Conservation (phyloP, 2,888 invertebrate species). For the Drepanosiphum platanoidis region DNA sequence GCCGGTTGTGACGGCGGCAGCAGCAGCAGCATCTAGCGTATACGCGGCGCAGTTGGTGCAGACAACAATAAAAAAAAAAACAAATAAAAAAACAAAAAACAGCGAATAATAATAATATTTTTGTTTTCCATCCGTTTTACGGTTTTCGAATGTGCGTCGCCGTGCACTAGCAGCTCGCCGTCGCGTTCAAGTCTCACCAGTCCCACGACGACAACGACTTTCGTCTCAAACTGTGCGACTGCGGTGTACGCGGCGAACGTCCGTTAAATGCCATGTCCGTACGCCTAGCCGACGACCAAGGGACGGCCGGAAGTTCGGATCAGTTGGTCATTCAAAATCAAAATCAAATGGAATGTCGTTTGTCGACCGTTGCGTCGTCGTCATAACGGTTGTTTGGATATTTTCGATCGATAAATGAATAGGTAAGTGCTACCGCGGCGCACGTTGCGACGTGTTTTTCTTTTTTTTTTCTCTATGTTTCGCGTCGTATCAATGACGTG, state of each 20-base stretch:
- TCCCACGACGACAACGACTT: background rate
- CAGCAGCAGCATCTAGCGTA: constrained; percentile 34
- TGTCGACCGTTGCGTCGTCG: constrained; percentile 44
- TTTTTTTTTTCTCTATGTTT: background rate
- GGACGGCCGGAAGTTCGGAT: constrained; percentile 39
- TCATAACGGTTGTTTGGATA: constrained; percentile 55
- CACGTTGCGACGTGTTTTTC: background rate
- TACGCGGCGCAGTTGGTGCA: background rate
- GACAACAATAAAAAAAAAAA: constrained; percentile 6
- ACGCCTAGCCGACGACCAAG: background rate
- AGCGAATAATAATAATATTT: constrained; percentile 22
- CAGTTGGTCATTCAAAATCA: constrained; percentile 53
- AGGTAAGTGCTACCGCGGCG: constrained; percentile 52
- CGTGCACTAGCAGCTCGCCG: background rate
- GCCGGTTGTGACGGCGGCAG: background rate
- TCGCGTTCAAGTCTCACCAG: background rate
- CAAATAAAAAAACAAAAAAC: constrained; percentile 11
- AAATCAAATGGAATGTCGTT: constrained; percentile 55
- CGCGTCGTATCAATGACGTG: background rate
- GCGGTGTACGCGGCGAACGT: background rate
- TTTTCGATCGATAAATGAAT: constrained; percentile 54
- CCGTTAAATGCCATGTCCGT: constrained; percentile 38
- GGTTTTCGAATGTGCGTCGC: constrained; percentile 15
- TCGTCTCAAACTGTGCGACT: background rate
- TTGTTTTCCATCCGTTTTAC: constrained; percentile 26